These are phyloP conservation scores for Listrodromus nycthemerus DNA, from an alignment of 2,888 invertebrate genomes.

Conservation along the genomic window DNA sequence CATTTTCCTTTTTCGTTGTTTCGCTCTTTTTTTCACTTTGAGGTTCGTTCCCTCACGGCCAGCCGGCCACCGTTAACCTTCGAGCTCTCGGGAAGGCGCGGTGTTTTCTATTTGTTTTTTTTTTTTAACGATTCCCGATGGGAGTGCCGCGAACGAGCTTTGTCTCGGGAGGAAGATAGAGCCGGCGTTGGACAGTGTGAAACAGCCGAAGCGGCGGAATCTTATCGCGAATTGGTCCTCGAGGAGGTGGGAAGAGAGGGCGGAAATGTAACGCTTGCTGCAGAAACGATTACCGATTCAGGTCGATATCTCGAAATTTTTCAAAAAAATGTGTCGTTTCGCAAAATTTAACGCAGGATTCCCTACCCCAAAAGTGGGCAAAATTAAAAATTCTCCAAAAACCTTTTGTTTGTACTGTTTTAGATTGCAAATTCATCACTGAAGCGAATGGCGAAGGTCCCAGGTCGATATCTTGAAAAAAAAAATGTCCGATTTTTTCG, in stretches of 20 bases:
- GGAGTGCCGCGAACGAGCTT: not conserved
- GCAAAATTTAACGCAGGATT: too few species aligned
- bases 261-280: not conserved
- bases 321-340: too few species aligned
- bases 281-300: not conserved
- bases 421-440: too few species aligned
- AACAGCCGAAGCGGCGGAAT: not conserved
- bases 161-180: not conserved
- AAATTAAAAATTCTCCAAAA: too few species aligned
- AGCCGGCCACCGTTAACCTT: constrained; percentile 54
- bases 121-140: constrained; percentile 30
- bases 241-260: not conserved
- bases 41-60: constrained; percentile 1
- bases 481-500: too few species aligned
- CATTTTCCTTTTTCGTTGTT: constrained; percentile 30
- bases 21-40: not conserved
- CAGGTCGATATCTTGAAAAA: too few species aligned
- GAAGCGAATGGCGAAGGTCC: too few species aligned
- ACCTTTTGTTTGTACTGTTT: too few species aligned
- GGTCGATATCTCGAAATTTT: too few species aligned
- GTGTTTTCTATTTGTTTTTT: too few species aligned
- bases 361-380: too few species aligned
- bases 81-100: constrained; percentile 43
- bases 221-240: not conserved
- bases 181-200: not conserved